Evolutionary conservation across 1,140 invertebrate species (phyloP).

Genomic region (Drosophila truncata): DNA sequence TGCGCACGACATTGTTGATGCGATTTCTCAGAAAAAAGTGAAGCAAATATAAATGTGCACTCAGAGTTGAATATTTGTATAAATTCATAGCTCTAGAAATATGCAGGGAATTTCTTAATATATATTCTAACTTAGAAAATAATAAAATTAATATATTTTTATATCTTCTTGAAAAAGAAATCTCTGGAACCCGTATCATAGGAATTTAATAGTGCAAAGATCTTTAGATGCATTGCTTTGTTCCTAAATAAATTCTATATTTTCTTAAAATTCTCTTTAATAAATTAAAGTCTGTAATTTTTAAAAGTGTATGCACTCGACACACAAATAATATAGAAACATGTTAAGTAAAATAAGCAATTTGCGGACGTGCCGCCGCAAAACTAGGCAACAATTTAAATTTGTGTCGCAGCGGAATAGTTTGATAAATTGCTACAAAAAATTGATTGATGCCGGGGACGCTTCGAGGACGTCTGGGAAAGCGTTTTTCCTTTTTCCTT

Average conservation of each 20-base stretch:
- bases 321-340: constrained; percentile 19
- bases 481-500: background rate
- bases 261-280: too few species aligned
- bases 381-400: constrained; percentile 78
- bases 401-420: constrained; percentile 70
- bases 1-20: constrained; percentile 62
- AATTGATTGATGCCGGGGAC: constrained; percentile 70
- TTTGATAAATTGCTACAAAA: constrained; percentile 79
- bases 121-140: too few species aligned
- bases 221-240: background rate
- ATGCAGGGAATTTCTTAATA: background rate
- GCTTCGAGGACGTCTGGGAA: constrained; percentile 19
- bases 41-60: constrained; percentile 34
- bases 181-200: background rate
- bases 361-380: constrained; percentile 67
- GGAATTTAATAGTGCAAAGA: background rate
- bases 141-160: too few species aligned
- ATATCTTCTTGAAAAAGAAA: background rate
- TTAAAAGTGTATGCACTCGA: constrained; percentile 23
- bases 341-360: constrained; percentile 37
- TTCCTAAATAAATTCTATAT: background rate
- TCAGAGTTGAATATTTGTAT: background rate
- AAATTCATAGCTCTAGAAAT: constrained; percentile 1
- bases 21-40: constrained; percentile 55
- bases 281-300: background rate